Evolutionary conservation across 2,113 vertebrate species (phyloP).

Genomic region (Atlantisia rogersi): DNA sequence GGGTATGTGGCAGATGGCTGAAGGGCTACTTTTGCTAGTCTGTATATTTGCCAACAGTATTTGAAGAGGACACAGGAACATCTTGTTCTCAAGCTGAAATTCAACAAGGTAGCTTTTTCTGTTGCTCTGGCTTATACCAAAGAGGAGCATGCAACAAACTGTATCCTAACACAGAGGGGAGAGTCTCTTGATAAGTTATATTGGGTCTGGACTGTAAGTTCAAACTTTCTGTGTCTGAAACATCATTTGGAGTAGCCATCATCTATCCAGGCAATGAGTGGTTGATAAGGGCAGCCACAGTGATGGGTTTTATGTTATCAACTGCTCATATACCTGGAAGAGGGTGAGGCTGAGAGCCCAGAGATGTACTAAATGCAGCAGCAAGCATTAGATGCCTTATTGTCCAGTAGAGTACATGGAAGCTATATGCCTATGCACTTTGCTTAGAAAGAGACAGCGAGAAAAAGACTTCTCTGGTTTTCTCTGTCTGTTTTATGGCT

Average conservation of each 20-base stretch:
- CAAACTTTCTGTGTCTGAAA: background rate
- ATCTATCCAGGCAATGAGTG: background rate
- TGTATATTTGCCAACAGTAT: background rate
- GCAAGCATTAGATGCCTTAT: background rate
- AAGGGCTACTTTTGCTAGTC: background rate
- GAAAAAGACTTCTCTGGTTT: background rate
- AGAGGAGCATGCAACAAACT: background rate
- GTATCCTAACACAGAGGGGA: background rate
- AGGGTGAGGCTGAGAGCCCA: background rate
- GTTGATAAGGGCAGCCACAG: background rate
- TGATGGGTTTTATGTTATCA: background rate
- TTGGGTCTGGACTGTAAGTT: background rate
- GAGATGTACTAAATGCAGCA: background rate
- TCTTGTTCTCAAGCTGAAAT: conserved; percentile 49
- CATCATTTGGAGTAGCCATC: background rate
- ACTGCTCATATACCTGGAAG: background rate
- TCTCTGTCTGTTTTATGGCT: background rate
- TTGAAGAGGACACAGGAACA: conserved; percentile 30
- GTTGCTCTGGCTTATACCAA: background rate
- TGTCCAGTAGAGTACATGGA: background rate
- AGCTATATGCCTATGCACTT: background rate
- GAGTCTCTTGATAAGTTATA: background rate
- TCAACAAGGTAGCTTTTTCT: conserved; percentile 15
- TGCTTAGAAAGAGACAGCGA: background rate
- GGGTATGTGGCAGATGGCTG: conserved; percentile 8